phyloP scores from a whole-genome alignment of 1,140 invertebrate species.

The Drosophila azteca region DNA sequence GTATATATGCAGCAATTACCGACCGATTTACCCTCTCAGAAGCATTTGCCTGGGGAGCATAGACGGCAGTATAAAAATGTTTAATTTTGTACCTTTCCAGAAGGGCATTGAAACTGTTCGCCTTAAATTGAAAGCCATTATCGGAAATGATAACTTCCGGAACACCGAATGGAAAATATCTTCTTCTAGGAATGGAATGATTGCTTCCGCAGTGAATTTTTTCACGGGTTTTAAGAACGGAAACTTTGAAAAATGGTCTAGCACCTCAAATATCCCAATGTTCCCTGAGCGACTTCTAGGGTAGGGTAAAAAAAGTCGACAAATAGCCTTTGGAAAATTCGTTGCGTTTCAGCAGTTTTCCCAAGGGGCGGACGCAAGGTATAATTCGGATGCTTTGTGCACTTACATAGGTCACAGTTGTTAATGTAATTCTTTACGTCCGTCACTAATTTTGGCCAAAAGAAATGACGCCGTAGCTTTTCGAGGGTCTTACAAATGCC shows the following conservation, averaged over 20 bases:
- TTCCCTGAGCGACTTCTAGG: slow-evolving; percentile 1
- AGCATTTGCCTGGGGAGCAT: slow-evolving; percentile 1
- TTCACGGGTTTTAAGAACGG: neutral
- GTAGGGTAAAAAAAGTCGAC: slow-evolving; percentile 7
- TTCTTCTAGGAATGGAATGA: neutral
- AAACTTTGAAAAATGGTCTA: neutral
- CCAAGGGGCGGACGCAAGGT: no score
- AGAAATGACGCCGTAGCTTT: slow-evolving; percentile 1
- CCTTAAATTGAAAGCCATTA: neutral
- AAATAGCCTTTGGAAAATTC: neutral
- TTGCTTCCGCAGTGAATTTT: no score
- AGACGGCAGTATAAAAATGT: slow-evolving; percentile 13
- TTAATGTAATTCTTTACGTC: slow-evolving; percentile 9
- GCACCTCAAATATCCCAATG: slow-evolving; percentile 9
- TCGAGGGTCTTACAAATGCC: slow-evolving; percentile 8
- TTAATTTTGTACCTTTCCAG: slow-evolving; percentile 4
- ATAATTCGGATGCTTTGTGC: neutral
- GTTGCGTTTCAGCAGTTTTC: no score
- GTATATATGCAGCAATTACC: neutral
- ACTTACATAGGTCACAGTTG: neutral
- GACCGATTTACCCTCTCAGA: slow-evolving; percentile 9
- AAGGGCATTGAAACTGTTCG: neutral
- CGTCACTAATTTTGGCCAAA: neutral
- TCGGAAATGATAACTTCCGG: slow-evolving; percentile 1
- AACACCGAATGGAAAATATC: slow-evolving; percentile 1